Conservation (phyloP, 2,888 invertebrate genomes). For the Steinernema scapterisci region DNA sequence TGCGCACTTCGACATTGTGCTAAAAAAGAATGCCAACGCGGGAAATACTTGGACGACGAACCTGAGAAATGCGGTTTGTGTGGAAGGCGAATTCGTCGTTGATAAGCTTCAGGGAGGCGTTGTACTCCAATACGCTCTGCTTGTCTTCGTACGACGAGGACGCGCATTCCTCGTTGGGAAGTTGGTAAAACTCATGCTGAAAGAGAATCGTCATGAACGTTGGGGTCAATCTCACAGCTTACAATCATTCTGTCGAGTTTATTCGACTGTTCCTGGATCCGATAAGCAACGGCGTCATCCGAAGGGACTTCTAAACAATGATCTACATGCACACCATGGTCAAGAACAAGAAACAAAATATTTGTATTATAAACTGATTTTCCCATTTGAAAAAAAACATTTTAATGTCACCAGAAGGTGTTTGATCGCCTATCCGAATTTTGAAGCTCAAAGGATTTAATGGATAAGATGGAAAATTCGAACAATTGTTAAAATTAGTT, state of each 20-base stretch:
- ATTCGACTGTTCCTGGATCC: constrained; percentile 1
- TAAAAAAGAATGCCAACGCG: neutral
- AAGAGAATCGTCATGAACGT: neutral
- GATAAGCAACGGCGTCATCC: neutral
- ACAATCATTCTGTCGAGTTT: constrained; percentile 22
- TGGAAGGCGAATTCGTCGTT: neutral
- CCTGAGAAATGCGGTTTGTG: neutral
- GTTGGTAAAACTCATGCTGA: constrained; percentile 21
- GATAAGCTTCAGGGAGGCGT: neutral
- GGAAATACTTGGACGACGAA: neutral
- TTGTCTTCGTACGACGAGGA: constrained; percentile 12
- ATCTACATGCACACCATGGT: too few species aligned
- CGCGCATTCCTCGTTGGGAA: neutral
- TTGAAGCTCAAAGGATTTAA: too few species aligned
- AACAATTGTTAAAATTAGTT: too few species aligned
- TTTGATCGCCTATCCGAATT: too few species aligned
- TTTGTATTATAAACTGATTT: too few species aligned
- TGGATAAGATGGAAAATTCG: too few species aligned
- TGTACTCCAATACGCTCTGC: constrained; percentile 1
- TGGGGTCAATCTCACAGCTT: neutral
- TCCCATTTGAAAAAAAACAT: too few species aligned
- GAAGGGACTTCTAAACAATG: neutral
- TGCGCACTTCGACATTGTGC: neutral
- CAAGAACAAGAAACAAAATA: too few species aligned
- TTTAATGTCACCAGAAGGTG: too few species aligned